Base-by-base conservation (phyloP, 2,113 vertebrate genomes). In the Amblyopsis rosae region DNA sequence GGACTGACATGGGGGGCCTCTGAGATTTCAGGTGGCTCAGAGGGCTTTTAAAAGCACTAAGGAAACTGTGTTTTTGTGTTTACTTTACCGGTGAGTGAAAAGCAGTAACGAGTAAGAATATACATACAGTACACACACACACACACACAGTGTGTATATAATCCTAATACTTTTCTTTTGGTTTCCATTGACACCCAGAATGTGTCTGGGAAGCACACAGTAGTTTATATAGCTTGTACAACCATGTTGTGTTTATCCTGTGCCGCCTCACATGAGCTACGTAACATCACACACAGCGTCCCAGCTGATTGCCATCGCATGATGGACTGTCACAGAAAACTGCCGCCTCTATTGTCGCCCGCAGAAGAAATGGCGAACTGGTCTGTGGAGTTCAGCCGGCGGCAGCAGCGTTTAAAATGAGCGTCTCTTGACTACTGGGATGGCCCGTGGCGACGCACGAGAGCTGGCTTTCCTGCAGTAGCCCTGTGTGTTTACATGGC, bases 1-100 rank as follows among this genome's bases (percentile, higher is more conserved):
- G 68, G 77, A 82, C 75, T 77, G 86, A 85, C 76, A 78, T 71
- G 73, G 73, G 73, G 64, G 62, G 57, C 67, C 49, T 85, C 56
- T 71, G 68, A 33, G 73, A 77, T 70, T 74, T 82, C 81, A 83
- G 86, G 86, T 88, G 79, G 73, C 73, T 83, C 68, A 63, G 35
- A 69, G 48, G 48, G 33, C 67, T 66, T 62, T 79, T 66, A 76
- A 67, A 63, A 69, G n/a, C 9, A 51, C 47, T 32, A 74, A 17
- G 73, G 32, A n/a, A 3, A 0, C 26, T 61, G 19, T 72, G 49
- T 66, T 19, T 65, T 76, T 79, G 12, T 56, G 54, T 72, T 50
- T 70, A 41, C 35, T 41, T 41, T 41, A 41, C 35, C 35, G 47
- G 59, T 60, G 13, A 73, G 51, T 33, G 50, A 59, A 48, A 64